Conservation (phyloP, 2,888 invertebrate species). For the Athalia cordata region DNA sequence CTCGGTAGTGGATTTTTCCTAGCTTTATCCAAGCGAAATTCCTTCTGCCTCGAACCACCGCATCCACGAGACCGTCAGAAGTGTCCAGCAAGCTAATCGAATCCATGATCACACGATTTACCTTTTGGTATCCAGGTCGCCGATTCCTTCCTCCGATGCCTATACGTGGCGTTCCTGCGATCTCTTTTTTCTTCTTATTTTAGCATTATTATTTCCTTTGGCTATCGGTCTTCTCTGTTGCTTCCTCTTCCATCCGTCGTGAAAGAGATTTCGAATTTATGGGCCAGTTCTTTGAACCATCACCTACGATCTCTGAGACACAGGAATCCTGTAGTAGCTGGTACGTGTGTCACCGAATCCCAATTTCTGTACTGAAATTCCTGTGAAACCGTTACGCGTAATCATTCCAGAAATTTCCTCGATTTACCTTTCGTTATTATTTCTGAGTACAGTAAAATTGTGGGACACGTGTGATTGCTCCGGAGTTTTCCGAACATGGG, state of each 20-base stretch:
- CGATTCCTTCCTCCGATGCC: conserved; percentile 4
- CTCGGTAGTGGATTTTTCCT: not conserved
- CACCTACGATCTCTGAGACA: no score
- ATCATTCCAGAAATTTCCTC: no score
- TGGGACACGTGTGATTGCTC: no score
- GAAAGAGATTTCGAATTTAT: conserved; percentile 11
- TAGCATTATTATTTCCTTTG: not conserved
- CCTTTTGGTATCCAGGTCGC: conserved; percentile 33
- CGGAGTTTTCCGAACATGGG: no score
- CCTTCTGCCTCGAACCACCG: not conserved
- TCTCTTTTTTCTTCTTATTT: not conserved
- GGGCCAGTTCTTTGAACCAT: not conserved
- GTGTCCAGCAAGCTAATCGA: conserved; percentile 26
- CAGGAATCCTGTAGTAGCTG: no score
- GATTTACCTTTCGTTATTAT: no score
- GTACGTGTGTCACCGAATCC: no score
- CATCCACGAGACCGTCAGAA: conserved; percentile 14
- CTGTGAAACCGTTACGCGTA: no score
- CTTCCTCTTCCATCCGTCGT: not conserved
- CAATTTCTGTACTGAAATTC: no score
- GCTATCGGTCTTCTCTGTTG: not conserved
- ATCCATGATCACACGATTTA: conserved; percentile 33
- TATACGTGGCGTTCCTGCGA: not conserved
- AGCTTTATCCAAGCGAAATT: not conserved
- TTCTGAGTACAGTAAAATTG: no score